A percentile compares a stretch with the other conserved stretches of the same genome.
Conservation (phyloP, 2,888 invertebrate genomes). For the Aelia acuminata region DNA sequence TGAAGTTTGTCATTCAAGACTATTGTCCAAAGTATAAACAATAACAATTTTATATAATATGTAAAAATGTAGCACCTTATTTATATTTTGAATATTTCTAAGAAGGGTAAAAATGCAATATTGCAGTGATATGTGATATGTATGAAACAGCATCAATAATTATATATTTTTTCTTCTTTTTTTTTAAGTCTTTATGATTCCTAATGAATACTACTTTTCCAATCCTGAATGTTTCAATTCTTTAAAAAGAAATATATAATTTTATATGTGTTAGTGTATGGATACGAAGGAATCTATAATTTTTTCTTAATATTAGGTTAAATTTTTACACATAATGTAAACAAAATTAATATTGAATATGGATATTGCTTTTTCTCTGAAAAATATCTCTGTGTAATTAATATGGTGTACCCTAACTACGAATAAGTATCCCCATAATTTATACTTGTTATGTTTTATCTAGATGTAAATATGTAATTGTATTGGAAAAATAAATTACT, state of each 20-base stretch:
- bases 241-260: no score
- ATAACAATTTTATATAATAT: conserved; percentile 14
- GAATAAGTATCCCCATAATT: neutral
- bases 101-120: conserved; percentile 14
- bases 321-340: neutral
- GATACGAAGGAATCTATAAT: neutral
- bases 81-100: conserved; percentile 22
- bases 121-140: neutral
- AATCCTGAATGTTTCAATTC: neutral
- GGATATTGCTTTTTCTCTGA: conserved; percentile 37
- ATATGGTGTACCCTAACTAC: neutral
- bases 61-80: conserved; percentile 17
- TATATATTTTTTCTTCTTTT: neutral
- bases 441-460: conserved; percentile 26
- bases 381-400: conserved; percentile 35
- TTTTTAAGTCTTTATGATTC: conserved; percentile 7
- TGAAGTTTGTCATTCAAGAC: conserved; percentile 21
- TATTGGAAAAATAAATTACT: conserved; percentile 42
- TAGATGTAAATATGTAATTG: conserved; percentile 48
- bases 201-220: conserved; percentile 3
- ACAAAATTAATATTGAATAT: conserved; percentile 10
- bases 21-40: conserved; percentile 45
- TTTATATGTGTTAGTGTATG: neutral
- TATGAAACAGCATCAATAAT: conserved; percentile 12
- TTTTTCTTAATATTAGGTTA: neutral